Evolutionary conservation across 1,140 invertebrate genomes (phyloP).

Genomic region (Bactericera cockerelli): DNA sequence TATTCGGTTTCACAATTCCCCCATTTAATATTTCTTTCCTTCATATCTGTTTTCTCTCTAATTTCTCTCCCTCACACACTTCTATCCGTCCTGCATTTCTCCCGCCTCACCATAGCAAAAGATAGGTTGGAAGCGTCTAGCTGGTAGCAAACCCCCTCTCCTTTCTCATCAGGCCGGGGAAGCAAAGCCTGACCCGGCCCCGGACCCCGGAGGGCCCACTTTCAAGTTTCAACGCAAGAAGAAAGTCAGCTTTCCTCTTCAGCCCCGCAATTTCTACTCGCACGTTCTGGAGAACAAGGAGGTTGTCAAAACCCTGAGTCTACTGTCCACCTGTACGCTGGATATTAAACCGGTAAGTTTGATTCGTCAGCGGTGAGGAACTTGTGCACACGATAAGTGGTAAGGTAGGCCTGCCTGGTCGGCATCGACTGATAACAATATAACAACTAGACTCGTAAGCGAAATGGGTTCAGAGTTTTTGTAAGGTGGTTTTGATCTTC

Average conservation of each 20-base stretch:
- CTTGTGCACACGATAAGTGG: too few relatives aligned
- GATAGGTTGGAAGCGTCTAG: constrained; percentile 42
- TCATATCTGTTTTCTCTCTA: too few relatives aligned
- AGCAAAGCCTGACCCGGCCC: not conserved
- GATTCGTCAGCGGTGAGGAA: too few relatives aligned
- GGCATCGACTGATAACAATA: too few relatives aligned
- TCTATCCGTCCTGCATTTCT: too few relatives aligned
- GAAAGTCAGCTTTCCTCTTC: constrained; percentile 55
- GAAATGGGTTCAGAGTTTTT: too few relatives aligned
- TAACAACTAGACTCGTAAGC: too few relatives aligned
- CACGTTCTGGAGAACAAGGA: constrained; percentile 89
- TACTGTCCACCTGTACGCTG: constrained; percentile 66
- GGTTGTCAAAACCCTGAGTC: constrained; percentile 66
- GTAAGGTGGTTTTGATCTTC: too few relatives aligned
- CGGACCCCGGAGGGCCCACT: constrained; percentile 10
- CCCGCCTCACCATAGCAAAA: constrained; percentile 21
- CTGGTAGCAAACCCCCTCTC: constrained; percentile 28
- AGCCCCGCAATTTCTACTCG: constrained; percentile 69
- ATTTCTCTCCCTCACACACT: too few relatives aligned
- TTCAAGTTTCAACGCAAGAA: constrained; percentile 35
- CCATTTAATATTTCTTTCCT: not conserved
- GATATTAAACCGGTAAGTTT: constrained; percentile 51
- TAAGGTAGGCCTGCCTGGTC: too few relatives aligned
- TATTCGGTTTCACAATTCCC: constrained; percentile 10
- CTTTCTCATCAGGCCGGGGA: constrained; percentile 39